Conservation (phyloP, 2,888 invertebrate species). For the Xestia ashworthii region DNA sequence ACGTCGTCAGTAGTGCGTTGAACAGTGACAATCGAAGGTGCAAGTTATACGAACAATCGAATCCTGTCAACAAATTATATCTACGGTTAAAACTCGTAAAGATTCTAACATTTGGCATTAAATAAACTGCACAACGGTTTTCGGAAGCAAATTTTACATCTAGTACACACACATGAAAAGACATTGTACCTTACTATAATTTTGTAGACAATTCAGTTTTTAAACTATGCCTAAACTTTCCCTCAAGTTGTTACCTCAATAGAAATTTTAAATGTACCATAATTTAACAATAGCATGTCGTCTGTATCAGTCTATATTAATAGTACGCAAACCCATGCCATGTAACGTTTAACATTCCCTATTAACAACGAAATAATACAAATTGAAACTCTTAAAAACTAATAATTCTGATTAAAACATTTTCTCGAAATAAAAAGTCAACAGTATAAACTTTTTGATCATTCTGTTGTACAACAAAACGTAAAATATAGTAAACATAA, state of each 20-base stretch:
- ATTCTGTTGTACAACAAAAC: conserved; percentile 57
- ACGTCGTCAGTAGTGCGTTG: conserved; percentile 32
- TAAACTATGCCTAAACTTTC: conserved; percentile 34
- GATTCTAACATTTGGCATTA: conserved; percentile 81
- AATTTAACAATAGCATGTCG: conserved; percentile 48
- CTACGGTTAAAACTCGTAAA: conserved; percentile 61
- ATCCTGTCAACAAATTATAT: conserved; percentile 46
- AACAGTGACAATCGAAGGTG: conserved; percentile 49
- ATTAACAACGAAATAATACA: conserved; percentile 66
- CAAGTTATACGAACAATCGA: conserved; percentile 42
- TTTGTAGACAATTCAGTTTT: conserved; percentile 50
- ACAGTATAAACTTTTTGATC: conserved; percentile 65
- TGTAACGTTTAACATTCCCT: conserved; percentile 55
- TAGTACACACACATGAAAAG: conserved; percentile 62
- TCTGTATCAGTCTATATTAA: conserved; percentile 60
- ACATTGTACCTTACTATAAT: conserved; percentile 40
- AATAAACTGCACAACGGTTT: conserved; percentile 65
- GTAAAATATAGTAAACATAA: conserved; percentile 54
- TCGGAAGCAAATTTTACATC: conserved; percentile 66
- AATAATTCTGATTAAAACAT: conserved; percentile 64
- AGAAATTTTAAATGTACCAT: conserved; percentile 48
- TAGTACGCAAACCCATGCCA: conserved; percentile 51
- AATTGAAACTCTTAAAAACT: conserved; percentile 66
- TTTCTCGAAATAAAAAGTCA: conserved; percentile 66
- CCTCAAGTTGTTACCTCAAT: conserved; percentile 35